Conservation (phyloP, 2,113 vertebrate species). For the Indri indri region DNA sequence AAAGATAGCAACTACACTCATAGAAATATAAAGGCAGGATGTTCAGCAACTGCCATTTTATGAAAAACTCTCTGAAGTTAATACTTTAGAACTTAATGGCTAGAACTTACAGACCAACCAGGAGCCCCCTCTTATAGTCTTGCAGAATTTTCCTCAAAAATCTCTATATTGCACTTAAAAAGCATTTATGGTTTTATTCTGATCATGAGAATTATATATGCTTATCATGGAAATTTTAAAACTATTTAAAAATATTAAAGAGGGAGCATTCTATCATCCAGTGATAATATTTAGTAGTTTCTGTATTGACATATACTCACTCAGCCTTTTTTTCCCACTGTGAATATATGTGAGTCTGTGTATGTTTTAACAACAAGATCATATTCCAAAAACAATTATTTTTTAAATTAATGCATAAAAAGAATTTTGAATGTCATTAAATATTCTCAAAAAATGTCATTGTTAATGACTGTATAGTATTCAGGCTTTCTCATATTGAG, state of each 20-base stretch:
- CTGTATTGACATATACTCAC: not conserved
- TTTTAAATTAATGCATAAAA: not conserved
- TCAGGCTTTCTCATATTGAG: not conserved
- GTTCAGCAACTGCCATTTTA: not conserved
- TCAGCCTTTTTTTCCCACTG: not conserved
- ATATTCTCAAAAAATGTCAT: not conserved
- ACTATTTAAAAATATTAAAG: not conserved
- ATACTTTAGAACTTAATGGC: constrained; percentile 6
- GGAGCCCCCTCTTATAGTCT: not conserved
- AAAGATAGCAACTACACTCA: not conserved
- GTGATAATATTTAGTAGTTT: not conserved
- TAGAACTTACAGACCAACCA: not conserved
- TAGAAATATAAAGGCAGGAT: not conserved
- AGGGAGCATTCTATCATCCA: no score
- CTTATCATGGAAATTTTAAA: not conserved
- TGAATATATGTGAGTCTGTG: not conserved
- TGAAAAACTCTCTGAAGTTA: not conserved
- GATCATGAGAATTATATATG: not conserved
- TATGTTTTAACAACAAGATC: not conserved
- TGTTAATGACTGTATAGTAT: not conserved
- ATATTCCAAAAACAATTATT: not conserved
- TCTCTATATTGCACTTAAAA: not conserved
- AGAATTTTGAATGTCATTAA: not conserved
- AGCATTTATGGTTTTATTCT: not conserved
- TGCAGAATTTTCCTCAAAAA: not conserved